Evolutionary conservation across 2,113 vertebrate genomes (phyloP), one percentile per base, ranked within the genome.

Genomic region (Chionis minor): DNA sequence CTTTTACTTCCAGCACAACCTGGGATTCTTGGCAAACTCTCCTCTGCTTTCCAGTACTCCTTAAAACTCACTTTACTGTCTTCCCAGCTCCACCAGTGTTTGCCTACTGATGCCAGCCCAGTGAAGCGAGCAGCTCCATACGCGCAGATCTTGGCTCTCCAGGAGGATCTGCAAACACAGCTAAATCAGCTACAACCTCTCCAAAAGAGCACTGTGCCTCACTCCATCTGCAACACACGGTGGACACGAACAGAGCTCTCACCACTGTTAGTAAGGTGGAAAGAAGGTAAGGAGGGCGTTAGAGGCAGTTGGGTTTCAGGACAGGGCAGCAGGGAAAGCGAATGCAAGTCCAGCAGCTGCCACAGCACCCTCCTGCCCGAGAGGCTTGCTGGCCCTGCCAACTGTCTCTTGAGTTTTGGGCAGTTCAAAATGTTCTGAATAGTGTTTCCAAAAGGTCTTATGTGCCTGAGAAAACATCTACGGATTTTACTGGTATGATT

Each of bases 131-230:
- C 0, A 6, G n/a, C 23, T 92, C 35, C 56, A 7, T 6, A 26
- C 2, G 19, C 0, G 0, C 51, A 71, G 40, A 47, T 38, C 44
- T 42, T 0, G 0, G 18, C 32, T 77, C 24, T 45, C 78, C 4
- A 1, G 55, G 15, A 86, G 23, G 38, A 65, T 33, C 70, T 81
- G 55, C 2, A 2, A 45, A 59, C 28, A 69, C 42, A 95, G 21
- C 38, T 71, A n/a, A 4, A 38, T 22, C 73, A 40, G 75, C 54
- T 67, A 65, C 52, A 56, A 66, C 45, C 55, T 90, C 75, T 55
- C 83, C 0, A 0, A 73, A 86, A 81, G 17, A 62, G 67, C 28
- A 55, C 6, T 32, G 49, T 55, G 75, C 71, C 67, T 91, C 81
- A 42, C 38, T 71, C 49, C 12, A 2, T 22, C 73, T 81, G 52